Evolutionary conservation across 2,113 vertebrate species (phyloP).

Genomic region (Periophthalmodon schlosseri): DNA sequence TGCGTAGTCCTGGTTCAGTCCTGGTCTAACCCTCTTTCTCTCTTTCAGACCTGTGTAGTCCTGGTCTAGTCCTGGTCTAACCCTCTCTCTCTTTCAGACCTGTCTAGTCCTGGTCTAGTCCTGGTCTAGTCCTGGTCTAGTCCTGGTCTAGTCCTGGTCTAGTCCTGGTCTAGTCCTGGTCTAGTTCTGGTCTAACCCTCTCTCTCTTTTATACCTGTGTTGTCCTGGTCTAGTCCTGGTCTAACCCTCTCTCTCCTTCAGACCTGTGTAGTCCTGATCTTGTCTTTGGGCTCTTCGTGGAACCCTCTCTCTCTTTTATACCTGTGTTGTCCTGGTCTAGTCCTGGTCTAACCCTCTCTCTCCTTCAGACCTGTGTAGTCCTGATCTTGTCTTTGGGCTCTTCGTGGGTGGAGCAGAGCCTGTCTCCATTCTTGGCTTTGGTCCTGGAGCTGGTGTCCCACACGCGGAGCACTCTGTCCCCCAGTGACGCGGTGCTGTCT

Average conservation of each 20-base stretch:
- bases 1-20: not conserved
- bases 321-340: conserved; percentile 69
- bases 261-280: not conserved
- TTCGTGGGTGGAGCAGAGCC: conserved; percentile 88
- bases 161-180: not conserved
- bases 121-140: not conserved
- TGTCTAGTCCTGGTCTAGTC: not conserved
- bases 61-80: not conserved
- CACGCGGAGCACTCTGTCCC: conserved; percentile 79
- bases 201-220: not conserved
- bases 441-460: conserved; percentile 85
- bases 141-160: conserved; percentile 69
- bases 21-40: not conserved
- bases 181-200: not conserved
- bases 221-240: not conserved
- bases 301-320: not conserved
- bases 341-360: not conserved
- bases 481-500: conserved; percentile 77
- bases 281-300: conserved; percentile 60
- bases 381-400: conserved; percentile 86
- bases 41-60: not conserved
- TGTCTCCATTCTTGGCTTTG: conserved; percentile 82
- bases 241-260: not conserved
- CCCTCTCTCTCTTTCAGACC: conserved; percentile 71
- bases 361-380: conserved; percentile 85